Conservation (phyloP, 2,797 vertebrate species). For the Mormyrops boulengeri region DNA sequence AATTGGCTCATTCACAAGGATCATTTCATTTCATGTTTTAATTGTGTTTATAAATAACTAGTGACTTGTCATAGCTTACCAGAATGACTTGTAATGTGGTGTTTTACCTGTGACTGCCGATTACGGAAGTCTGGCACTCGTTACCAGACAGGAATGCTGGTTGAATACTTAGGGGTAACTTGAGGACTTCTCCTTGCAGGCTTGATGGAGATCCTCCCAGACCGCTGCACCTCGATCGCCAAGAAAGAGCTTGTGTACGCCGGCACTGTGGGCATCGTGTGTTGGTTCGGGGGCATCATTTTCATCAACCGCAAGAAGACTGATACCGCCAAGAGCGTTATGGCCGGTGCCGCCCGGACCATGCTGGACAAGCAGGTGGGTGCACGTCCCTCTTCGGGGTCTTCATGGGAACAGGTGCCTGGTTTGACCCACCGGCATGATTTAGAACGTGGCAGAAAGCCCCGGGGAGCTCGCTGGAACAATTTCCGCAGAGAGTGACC, state of each 20-base stretch:
- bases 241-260: conserved; percentile 69
- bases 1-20: neutral
- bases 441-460: neutral
- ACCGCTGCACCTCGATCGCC: conserved; percentile 66
- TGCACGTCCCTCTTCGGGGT: neutral
- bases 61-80: neutral
- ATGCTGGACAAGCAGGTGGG: conserved; percentile 61
- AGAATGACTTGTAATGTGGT: neutral
- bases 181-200: conserved; percentile 39
- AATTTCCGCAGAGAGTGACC: neutral
- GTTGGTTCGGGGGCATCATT: conserved; percentile 67
- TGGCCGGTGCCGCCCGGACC: conserved; percentile 55
- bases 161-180: neutral
- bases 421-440: neutral
- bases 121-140: neutral
- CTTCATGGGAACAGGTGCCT: neutral
- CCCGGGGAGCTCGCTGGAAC: neutral
- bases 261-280: conserved; percentile 63
- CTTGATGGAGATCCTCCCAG: conserved; percentile 67
- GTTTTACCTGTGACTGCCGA: neutral
- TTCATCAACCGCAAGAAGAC: conserved; percentile 66
- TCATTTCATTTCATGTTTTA: neutral
- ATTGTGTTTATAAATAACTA: neutral
- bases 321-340: conserved; percentile 60
- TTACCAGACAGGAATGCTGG: neutral